Conservation (phyloP, 2,888 invertebrate species). For the Diaphora mendica region DNA sequence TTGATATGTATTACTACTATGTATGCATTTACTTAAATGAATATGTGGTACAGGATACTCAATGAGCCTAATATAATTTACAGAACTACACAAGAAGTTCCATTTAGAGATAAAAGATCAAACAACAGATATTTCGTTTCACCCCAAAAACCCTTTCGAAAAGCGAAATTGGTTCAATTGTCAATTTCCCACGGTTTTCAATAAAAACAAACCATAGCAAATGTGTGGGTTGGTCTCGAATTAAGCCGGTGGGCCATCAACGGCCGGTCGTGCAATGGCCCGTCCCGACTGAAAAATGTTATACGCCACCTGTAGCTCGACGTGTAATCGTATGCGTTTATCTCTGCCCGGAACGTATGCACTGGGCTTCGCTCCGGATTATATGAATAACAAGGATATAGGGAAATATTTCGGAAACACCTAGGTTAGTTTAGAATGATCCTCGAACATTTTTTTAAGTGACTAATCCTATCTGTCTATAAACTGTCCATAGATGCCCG, state of each 20-base stretch:
- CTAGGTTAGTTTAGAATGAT: not conserved
- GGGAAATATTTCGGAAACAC: slow-evolving; percentile 14
- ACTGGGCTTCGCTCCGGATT: slow-evolving; percentile 57
- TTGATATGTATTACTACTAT: not conserved
- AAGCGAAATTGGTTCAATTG: slow-evolving; percentile 50
- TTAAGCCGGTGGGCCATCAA: slow-evolving; percentile 71
- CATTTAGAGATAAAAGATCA: slow-evolving; percentile 14
- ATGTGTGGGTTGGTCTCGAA: slow-evolving; percentile 74
- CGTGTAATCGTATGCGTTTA: slow-evolving; percentile 85
- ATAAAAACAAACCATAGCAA: slow-evolving; percentile 77
- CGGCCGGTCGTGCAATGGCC: slow-evolving; percentile 62
- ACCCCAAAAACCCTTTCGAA: slow-evolving; percentile 48
- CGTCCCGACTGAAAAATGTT: slow-evolving; percentile 83
- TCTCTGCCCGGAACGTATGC: slow-evolving; percentile 77
- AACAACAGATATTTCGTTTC: slow-evolving; percentile 24
- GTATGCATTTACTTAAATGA: not conserved
- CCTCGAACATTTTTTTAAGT: not conserved
- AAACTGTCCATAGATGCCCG: not conserved
- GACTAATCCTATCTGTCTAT: too few relatives aligned
- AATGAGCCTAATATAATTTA: not conserved
- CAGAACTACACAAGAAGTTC: not conserved
- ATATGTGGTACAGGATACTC: not conserved
- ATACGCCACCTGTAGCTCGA: slow-evolving; percentile 85
- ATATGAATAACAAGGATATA: slow-evolving; percentile 60
- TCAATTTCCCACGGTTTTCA: slow-evolving; percentile 73